These are phyloP conservation scores for Natator depressus DNA, from an alignment of 2,113 vertebrate genomes.

Conservation along the genomic window DNA sequence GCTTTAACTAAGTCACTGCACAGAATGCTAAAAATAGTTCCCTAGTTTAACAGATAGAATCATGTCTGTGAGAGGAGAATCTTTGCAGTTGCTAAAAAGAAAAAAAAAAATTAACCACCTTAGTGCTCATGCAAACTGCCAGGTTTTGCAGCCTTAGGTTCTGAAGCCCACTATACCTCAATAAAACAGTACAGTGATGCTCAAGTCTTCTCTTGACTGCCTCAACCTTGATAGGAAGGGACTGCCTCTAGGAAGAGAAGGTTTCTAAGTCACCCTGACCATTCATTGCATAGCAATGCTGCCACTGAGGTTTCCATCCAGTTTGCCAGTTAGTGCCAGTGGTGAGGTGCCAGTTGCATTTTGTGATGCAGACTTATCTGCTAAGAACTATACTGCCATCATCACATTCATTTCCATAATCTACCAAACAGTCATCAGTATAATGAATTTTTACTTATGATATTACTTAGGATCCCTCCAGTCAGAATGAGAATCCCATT, in stretches of 20 bases:
- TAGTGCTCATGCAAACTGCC: background rate
- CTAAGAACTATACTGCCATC: background rate
- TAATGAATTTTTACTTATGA: too few relatives aligned
- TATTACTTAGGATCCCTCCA: too few relatives aligned
- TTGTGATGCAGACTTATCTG: background rate
- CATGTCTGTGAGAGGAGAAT: background rate
- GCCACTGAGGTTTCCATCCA: background rate
- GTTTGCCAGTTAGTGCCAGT: background rate
- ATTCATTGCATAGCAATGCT: background rate
- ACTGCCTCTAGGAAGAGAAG: background rate
- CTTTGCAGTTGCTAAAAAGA: background rate
- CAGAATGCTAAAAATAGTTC: background rate
- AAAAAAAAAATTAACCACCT: background rate
- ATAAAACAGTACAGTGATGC: background rate
- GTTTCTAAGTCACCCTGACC: background rate
- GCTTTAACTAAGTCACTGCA: background rate
- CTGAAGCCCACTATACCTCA: background rate
- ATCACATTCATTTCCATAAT: too few relatives aligned
- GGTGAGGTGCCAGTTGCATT: background rate
- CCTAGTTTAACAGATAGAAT: background rate
- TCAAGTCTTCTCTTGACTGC: background rate
- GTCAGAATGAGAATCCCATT: too few relatives aligned
- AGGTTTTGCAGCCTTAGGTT: background rate
- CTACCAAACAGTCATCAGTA: too few relatives aligned
- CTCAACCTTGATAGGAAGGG: too few relatives aligned